Conservation (phyloP, 2,113 vertebrate species). For the Calyptomena viridis region DNA sequence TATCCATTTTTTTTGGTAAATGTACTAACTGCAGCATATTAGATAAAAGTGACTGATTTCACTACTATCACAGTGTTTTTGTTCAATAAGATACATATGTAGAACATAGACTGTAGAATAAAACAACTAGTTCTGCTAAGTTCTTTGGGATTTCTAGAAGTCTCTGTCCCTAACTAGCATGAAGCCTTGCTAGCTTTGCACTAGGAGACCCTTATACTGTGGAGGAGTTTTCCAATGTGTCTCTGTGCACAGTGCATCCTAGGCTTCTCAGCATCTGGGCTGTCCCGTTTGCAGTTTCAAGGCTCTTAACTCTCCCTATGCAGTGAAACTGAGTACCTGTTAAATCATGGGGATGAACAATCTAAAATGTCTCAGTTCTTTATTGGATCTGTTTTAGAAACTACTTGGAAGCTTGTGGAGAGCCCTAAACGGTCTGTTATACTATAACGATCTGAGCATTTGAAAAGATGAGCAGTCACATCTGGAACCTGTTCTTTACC, state of each 20-base stretch:
- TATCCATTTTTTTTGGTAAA: background rate
- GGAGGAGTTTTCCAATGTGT: background rate
- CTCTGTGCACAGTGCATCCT: background rate
- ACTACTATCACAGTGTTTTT: background rate
- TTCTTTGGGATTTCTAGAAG: background rate
- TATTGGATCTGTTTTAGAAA: background rate
- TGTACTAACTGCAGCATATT: background rate
- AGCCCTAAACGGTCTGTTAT: background rate
- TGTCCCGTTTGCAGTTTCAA: background rate
- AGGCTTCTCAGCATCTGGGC: background rate
- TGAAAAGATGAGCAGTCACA: constrained; percentile 39
- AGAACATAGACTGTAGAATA: background rate
- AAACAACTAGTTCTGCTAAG: background rate
- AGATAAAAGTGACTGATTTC: background rate
- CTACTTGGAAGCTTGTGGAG: constrained; percentile 4
- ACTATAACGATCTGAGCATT: background rate
- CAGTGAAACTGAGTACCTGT: background rate
- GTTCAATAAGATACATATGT: background rate
- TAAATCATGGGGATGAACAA: background rate
- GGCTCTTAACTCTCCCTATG: background rate
- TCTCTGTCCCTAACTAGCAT: background rate
- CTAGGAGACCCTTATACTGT: background rate
- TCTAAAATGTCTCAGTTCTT: background rate
- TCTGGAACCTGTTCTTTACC: background rate
- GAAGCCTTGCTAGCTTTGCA: background rate